Base-by-base conservation (phyloP, 2,797 vertebrate species). In the Tympanoctomys barrerae region DNA sequence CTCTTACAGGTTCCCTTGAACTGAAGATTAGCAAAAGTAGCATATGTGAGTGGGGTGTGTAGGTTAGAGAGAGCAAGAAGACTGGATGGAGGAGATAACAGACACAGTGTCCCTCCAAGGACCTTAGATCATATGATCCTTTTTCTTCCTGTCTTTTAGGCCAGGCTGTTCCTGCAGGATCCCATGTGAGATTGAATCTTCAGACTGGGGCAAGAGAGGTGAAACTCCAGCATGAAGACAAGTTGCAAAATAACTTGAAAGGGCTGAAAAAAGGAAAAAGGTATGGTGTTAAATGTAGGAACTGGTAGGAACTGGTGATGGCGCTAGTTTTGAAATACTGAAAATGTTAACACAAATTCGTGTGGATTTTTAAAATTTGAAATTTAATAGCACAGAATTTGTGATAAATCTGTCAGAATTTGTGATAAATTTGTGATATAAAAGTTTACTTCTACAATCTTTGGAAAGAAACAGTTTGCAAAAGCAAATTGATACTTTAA, bases 191-290 rank as follows among this genome's bases (percentile, higher is more conserved):
- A 39, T 86, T 99, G 93, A 99, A 99, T 97, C 98, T 99, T 91
- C 99, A 99, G 98, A 99, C 99, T 0, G 99, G 99, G 89, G 98
- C 99, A 94, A 99, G 98, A 98, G 99, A 99, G 98, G 99, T 99
- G 96, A 99, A 98, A 92, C 98, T 99, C 68, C 94, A 95, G 54
- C 96, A 98, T 2, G 95, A 97, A 0, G 88, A 97, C 90, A 98
- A 98, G 61, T 98, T 98, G 49, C 90, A 24, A 89, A 93, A 94
- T 57, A 97, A 97, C 87, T 18, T 2, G 0, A 98, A 97, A 97
- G 97, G 95, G 31, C 95, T 94, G 66, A 98, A 96, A 91, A 98
- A 97, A 93, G 98, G 95, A 39, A 98, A 89, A 98, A 98, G 98
- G 98, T 98, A 98, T 7, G 36, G 71, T 85, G 26, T 92, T 57